These are phyloP conservation scores for Hypomesus transpacificus DNA, from an alignment of 2,113 vertebrate genomes.

Conservation along the genomic window DNA sequence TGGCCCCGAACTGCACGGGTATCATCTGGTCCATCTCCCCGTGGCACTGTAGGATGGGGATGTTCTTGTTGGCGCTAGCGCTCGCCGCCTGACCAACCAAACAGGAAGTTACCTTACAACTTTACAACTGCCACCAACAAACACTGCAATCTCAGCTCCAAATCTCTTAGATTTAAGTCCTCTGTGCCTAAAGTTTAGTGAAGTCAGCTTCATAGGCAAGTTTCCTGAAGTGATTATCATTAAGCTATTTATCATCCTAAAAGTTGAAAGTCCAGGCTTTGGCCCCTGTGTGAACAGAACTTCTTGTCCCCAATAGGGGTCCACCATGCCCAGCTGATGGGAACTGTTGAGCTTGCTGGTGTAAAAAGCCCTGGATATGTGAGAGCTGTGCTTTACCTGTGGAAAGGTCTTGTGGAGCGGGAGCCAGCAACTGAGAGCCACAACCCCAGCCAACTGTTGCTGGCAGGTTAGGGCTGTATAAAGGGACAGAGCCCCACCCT, in stretches of 20 bases:
- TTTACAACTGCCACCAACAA: neutral
- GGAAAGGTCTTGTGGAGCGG: conserved; percentile 92
- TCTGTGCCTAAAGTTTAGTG: too few relatives aligned
- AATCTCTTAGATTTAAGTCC: too few relatives aligned
- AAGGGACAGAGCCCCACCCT: conserved; percentile 94
- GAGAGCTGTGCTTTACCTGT: conserved; percentile 70
- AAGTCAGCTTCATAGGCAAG: too few relatives aligned
- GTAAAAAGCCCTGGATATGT: neutral
- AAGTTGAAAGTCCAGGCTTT: too few relatives aligned
- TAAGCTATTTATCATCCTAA: too few relatives aligned
- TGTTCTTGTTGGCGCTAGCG: conserved; percentile 80
- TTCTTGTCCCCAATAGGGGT: too few relatives aligned
- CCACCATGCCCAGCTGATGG: too few relatives aligned
- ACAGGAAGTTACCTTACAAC: neutral
- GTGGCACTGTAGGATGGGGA: conserved; percentile 93
- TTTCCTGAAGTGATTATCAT: too few relatives aligned
- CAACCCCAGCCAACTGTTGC: conserved; percentile 89
- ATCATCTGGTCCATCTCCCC: conserved; percentile 91
- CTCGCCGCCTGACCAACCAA: conserved; percentile 75
- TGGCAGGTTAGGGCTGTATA: conserved; percentile 95
- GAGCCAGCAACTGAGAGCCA: conserved; percentile 96
- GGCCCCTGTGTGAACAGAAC: too few relatives aligned
- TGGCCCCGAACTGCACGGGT: conserved; percentile 81
- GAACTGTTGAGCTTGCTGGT: too few relatives aligned
- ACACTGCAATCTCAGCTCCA: neutral